These are phyloP conservation scores for Andrena camellia DNA, from an alignment of 2,888 invertebrate species.

Conservation along the genomic window DNA sequence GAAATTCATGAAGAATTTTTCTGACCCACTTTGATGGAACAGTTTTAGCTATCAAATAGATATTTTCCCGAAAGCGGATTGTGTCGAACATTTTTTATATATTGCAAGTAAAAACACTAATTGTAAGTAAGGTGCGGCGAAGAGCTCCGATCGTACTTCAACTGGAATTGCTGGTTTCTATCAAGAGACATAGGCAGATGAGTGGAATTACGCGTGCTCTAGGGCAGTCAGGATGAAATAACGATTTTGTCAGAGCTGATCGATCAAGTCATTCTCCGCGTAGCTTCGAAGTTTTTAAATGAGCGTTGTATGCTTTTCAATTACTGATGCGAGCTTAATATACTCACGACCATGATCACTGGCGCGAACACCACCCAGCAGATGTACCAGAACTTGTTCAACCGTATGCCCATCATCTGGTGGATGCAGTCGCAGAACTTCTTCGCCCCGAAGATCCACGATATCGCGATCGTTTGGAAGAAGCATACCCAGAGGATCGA, in stretches of 20 bases:
- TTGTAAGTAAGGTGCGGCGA: not conserved
- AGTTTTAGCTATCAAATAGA: not conserved
- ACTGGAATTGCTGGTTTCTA: not conserved
- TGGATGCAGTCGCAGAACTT: conserved; percentile 88
- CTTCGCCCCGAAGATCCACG: conserved; percentile 88
- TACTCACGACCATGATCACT: conserved; percentile 87
- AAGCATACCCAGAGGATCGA: conserved; percentile 88
- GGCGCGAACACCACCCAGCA: conserved; percentile 88
- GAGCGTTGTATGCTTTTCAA: no score
- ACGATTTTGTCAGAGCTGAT: not conserved
- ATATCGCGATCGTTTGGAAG: conserved; percentile 88
- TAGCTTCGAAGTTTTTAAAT: not conserved
- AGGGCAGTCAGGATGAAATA: not conserved
- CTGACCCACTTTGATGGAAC: not conserved
- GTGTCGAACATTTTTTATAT: not conserved
- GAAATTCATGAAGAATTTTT: not conserved
- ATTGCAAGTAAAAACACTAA: not conserved
- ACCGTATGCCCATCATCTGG: conserved; percentile 88
- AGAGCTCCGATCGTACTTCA: conserved; percentile 1
- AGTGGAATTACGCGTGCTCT: not conserved
- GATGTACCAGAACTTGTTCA: conserved; percentile 86
- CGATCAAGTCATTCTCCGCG: not conserved
- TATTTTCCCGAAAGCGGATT: not conserved
- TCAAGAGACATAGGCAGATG: conserved; percentile 16
- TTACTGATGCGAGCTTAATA: not conserved